Evolutionary conservation across 2,797 vertebrate genomes (phyloP), one percentile per base, ranked within the genome.

Genomic region (Dromococcyx pavoninus): DNA sequence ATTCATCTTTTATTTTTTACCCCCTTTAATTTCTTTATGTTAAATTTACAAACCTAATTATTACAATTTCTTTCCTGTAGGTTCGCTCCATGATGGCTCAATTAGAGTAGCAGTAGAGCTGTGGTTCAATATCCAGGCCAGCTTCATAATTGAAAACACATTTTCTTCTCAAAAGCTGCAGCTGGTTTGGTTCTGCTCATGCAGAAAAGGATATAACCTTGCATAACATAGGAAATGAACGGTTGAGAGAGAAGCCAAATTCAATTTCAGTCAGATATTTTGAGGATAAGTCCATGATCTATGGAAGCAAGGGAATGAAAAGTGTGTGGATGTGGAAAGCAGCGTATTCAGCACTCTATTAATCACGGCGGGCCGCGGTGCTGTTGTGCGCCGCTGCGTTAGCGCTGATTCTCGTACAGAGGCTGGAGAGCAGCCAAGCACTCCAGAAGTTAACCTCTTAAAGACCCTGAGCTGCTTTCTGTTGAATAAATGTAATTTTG

Each of bases 181-280:
- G 98, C 98, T 98, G 98, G 98, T 98, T 98, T 98, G 98, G 97
- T 98, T 98, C 98, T 98, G 98, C 97, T 98, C 98, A 98, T 98
- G 98, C 98, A 98, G 98, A 98, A 98, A 98, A 98, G 98, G 98
- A 98, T 98, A 98, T 98, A 98, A 98, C 98, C 98, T 98, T 98
- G 98, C 98, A 98, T 98, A 98, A 98, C 98, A 98, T 98, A 98
- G 98, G 98, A 98, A 98, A 98, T 98, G 98, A 98, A 98, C 97
- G 97, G 98, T 98, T 98, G 98, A 98, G 98, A 97, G 98, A 98
- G 98, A 98, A 98, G 98, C 98, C 98, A 98, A 98, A 98, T 98
- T 98, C 98, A 98, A 98, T 98, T 98, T 98, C 97, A 98, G 98
- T 98, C 98, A 98, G 98, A 98, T 98, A 98, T 97, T 98, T 98